Percentiles rank a stretch among this genome's conserved stretches.
Evolutionary conservation across 2,113 vertebrate genomes (phyloP).

Genomic region (Pontoporia blainvillei): DNA sequence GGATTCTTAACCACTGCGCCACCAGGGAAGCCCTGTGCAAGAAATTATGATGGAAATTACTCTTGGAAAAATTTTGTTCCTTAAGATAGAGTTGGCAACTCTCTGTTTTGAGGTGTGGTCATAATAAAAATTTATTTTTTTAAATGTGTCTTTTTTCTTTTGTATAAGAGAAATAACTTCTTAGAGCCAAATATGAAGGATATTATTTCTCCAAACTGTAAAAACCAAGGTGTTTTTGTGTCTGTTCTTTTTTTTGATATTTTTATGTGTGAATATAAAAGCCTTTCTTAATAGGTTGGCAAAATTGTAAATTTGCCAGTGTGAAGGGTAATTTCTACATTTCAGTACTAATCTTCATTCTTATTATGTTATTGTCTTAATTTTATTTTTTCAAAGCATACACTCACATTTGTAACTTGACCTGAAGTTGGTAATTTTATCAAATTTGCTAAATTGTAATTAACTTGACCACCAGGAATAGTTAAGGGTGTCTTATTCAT

Average conservation of each 20-base stretch:
- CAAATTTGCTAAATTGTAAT: constrained; percentile 28
- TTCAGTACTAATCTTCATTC: background rate
- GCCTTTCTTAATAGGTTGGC: background rate
- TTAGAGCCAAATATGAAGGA: background rate
- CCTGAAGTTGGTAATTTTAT: background rate
- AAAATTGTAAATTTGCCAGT: background rate
- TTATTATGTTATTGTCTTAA: background rate
- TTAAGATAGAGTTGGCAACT: background rate
- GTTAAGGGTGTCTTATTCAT: background rate
- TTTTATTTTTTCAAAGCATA: constrained; percentile 1
- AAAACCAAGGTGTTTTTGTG: background rate
- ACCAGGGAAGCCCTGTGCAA: background rate
- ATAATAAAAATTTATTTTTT: background rate
- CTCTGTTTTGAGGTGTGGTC: background rate
- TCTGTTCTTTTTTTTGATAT: background rate
- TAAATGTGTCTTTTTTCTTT: constrained; percentile 4
- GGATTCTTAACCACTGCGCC: too few species aligned
- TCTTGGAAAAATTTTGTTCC: background rate
- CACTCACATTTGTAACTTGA: background rate
- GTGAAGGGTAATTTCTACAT: background rate
- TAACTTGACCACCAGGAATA: background rate
- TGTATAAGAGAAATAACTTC: background rate
- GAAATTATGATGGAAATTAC: constrained; percentile 13
- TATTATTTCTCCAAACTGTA: background rate
- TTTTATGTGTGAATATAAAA: background rate